These are phyloP conservation scores for Takifugu ocellatus DNA, from an alignment of 2,797 vertebrate genomes.

Conservation along the genomic window DNA sequence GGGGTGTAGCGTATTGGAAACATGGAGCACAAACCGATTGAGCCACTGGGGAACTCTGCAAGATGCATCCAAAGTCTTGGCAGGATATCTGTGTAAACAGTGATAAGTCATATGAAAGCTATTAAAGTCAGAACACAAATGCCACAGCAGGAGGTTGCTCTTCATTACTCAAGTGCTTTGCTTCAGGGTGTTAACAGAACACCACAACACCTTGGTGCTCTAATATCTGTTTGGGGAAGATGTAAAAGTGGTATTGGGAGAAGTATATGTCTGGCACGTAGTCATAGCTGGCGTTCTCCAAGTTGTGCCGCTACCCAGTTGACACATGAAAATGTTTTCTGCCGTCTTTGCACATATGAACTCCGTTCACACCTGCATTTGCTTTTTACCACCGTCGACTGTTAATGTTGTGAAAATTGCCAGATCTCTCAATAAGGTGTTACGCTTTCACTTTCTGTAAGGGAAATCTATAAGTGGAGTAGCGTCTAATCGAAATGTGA, in stretches of 20 bases:
- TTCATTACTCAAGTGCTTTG: slow-evolving; percentile 16
- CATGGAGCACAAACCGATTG: slow-evolving; percentile 30
- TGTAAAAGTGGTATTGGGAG: background rate
- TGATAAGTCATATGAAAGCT: slow-evolving; percentile 24
- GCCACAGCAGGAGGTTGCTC: slow-evolving; percentile 24
- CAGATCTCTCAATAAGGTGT: too few species aligned
- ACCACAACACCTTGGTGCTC: slow-evolving; percentile 4
- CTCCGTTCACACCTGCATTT: too few species aligned
- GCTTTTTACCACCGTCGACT: too few species aligned
- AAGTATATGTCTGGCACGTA: background rate
- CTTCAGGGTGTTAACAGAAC: slow-evolving; percentile 30
- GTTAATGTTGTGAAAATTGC: too few species aligned
- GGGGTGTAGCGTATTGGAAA: slow-evolving; percentile 24
- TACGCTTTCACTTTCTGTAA: too few species aligned
- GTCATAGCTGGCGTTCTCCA: too few species aligned
- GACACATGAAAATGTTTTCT: too few species aligned
- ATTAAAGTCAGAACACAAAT: slow-evolving; percentile 29
- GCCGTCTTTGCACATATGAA: too few species aligned
- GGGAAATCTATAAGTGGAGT: too few species aligned
- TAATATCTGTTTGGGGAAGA: slow-evolving; percentile 16
- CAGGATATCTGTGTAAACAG: slow-evolving; percentile 37
- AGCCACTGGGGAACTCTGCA: slow-evolving; percentile 32
- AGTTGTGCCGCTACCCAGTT: too few species aligned
- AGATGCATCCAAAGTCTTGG: slow-evolving; percentile 28
- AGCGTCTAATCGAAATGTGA: too few species aligned